Conservation (phyloP, 2,113 vertebrate species). For the Hydropotes inermis region DNA sequence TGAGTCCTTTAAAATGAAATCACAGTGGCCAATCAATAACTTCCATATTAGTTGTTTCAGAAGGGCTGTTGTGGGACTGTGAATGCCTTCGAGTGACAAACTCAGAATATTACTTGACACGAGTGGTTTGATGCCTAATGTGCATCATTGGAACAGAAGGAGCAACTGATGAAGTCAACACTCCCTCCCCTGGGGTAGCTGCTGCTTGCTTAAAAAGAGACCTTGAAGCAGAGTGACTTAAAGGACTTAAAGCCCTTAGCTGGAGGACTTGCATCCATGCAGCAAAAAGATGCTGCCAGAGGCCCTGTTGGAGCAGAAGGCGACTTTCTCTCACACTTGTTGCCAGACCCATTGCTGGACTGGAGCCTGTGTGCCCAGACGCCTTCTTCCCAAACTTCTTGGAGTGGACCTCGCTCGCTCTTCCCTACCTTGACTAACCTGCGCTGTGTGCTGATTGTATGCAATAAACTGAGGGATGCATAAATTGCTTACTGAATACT, state of each 20-base stretch:
- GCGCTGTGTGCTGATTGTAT: not conserved
- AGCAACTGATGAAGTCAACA: not conserved
- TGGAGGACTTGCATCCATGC: not conserved
- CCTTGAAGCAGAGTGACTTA: not conserved
- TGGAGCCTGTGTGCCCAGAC: not conserved
- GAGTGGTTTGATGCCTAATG: not conserved
- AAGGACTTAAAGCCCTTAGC: fast-evolving
- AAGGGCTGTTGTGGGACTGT: not conserved
- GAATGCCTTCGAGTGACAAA: not conserved
- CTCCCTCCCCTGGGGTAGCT: not conserved
- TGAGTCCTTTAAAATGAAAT: not conserved
- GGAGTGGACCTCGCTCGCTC: not conserved
- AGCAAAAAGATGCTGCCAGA: not conserved
- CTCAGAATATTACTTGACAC: not conserved
- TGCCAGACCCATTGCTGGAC: not conserved
- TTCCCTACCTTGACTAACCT: not conserved
- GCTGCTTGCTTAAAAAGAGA: not conserved
- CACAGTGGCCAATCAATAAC: not conserved
- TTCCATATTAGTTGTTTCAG: not conserved
- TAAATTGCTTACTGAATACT: not conserved
- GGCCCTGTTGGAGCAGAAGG: not conserved
- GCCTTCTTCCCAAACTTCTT: not conserved
- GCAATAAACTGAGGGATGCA: not conserved
- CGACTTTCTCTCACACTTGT: not conserved
- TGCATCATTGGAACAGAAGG: not conserved